These are phyloP conservation scores for Triplophysa rosa DNA, from an alignment of 2,113 vertebrate species.

Conservation along the genomic window DNA sequence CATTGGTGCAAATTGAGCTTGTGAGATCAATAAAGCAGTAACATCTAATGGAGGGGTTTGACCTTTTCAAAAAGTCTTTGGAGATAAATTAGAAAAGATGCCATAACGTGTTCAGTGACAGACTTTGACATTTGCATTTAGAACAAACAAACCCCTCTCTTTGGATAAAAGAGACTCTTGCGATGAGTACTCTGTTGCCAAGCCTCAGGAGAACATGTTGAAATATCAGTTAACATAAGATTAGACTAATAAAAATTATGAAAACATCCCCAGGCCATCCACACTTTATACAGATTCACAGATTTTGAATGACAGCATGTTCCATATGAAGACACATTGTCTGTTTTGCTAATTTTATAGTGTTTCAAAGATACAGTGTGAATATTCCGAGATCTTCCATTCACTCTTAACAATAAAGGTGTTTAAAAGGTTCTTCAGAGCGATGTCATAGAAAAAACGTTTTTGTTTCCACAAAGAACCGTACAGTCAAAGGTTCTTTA, in stretches of 20 bases:
- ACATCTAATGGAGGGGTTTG: conserved; percentile 36
- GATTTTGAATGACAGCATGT: not conserved
- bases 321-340: not conserved
- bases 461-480: too few species aligned
- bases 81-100: conserved; percentile 33
- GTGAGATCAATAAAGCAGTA: conserved; percentile 7
- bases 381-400: too few species aligned
- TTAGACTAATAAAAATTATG: not conserved
- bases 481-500: too few species aligned
- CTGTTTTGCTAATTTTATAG: too few species aligned
- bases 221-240: conserved; percentile 9
- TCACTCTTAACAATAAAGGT: too few species aligned
- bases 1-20: not conserved
- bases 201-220: conserved; percentile 4
- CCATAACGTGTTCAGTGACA: conserved; percentile 31
- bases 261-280: not conserved
- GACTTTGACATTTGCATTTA: conserved; percentile 40
- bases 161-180: conserved; percentile 23
- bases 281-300: not conserved
- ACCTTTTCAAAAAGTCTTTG: conserved; percentile 43
- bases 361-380: too few species aligned
- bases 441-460: too few species aligned
- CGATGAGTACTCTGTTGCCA: not conserved
- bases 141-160: conserved; percentile 45
- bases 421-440: too few species aligned